Base-by-base conservation (phyloP, 2,888 invertebrate species). In the Aleiodes testaceus region DNA sequence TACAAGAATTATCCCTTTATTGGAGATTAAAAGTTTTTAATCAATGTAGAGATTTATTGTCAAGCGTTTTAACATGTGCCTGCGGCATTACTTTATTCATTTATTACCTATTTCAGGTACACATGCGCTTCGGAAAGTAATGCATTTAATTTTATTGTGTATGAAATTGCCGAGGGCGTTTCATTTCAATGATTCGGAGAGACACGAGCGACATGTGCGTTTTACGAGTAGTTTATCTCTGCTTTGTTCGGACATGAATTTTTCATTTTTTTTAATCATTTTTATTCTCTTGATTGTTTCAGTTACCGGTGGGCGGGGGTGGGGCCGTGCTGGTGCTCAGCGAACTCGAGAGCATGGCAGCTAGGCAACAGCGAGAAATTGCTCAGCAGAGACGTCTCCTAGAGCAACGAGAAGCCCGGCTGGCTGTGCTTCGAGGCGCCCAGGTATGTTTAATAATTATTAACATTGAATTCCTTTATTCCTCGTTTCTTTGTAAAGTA, bases 261-360 rank as follows among this genome's bases (percentile, higher is more conserved):
- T 49, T 50, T 66, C 3, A 12, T 20, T 66, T n/a, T 16, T 61
- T 12, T 22, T n/a, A 45, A n/a, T 44, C 42, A 52, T 52, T 66
- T 30, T n/a, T 52, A 9, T 65, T 65, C 52, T 26, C 18, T 49
- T 65, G 16, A 77, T 70, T 80, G 73, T 92, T 92, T 79, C 90
- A 95, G 95, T 93, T 95, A 94, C 94, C 94, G 84, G 87, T 87
- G 84, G 87, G 87, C 82, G 87, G 85, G 91, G 94, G 94, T 92
- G 95, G 95, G 90, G 93, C 93, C 91, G 93, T 93, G 93, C 92
- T 95, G 92, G 95, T 95, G 88, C 92, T 97, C 91, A 93, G 94
- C 89, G 97, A 98, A 92, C 94, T 98, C 91, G 97, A 97, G 91
- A 97, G 97, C 89, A 97, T 98, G 97, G 98, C 98, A 88, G 92